Percentiles rank a stretch among this genome's conserved stretches.
Evolutionary conservation across 2,113 vertebrate genomes (phyloP).

Genomic region (Sminthopsis crassicaudata): DNA sequence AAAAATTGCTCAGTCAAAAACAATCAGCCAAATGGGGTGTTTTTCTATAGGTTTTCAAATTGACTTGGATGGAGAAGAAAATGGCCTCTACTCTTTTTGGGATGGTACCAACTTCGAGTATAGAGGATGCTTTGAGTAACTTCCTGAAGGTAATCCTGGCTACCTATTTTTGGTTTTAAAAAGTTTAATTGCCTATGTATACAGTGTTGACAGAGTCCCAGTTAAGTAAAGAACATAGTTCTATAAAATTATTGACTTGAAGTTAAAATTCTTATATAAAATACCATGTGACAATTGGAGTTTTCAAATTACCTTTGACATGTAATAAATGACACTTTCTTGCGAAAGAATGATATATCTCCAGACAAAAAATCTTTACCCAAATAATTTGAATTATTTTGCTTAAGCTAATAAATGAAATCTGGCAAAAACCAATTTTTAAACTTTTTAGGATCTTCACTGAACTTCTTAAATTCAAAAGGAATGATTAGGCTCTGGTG

Average conservation of each 20-base stretch:
- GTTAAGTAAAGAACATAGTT: not conserved
- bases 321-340: not conserved
- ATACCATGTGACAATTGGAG: not conserved
- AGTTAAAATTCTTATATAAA: not conserved
- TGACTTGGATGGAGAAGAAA: constrained; percentile 97
- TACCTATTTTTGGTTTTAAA: constrained; percentile 15
- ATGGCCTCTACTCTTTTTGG: constrained; percentile 94
- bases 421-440: not conserved
- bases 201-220: not conserved
- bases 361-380: not conserved
- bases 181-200: not conserved
- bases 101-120: constrained; percentile 91
- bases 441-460: not conserved
- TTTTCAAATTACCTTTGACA: not conserved
- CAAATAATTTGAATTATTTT: not conserved
- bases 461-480: not conserved
- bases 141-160: constrained; percentile 91
- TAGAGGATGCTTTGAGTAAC: constrained; percentile 92
- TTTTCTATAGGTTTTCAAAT: constrained; percentile 89
- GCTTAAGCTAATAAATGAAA: not conserved
- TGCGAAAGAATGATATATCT: not conserved
- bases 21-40: constrained; percentile 10
- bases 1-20: constrained; percentile 23
- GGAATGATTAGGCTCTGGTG: not conserved
- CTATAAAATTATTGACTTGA: not conserved